A percentile compares a stretch with the other conserved stretches of the same genome.
Conservation (phyloP, 2,888 invertebrate genomes). For the Mythimna vitellina region DNA sequence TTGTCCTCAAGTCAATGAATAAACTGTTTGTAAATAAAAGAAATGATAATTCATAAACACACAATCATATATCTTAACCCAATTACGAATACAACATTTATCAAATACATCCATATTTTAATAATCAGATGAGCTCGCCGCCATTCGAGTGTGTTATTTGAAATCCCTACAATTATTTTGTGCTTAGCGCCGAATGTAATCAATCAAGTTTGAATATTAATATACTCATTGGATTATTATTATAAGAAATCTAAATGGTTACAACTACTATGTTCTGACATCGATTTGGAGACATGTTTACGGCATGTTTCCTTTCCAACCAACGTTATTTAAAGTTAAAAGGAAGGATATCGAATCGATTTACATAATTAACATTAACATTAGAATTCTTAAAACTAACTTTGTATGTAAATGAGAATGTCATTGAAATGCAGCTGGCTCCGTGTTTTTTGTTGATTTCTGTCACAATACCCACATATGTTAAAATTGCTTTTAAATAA, state of each 20-base stretch:
- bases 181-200: constrained; percentile 69
- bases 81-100: constrained; percentile 68
- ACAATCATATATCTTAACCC: constrained; percentile 62
- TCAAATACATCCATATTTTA: constrained; percentile 61
- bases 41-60: constrained; percentile 47
- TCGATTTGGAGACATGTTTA: constrained; percentile 62
- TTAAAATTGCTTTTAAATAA: constrained; percentile 45
- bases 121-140: constrained; percentile 57
- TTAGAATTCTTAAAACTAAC: constrained; percentile 77
- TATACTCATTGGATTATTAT: constrained; percentile 59
- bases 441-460: constrained; percentile 68
- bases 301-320: constrained; percentile 75
- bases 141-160: constrained; percentile 55
- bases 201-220: constrained; percentile 69
- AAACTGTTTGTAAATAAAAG: constrained; percentile 38
- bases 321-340: constrained; percentile 71
- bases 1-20: constrained; percentile 33
- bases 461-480: constrained; percentile 47
- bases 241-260: constrained; percentile 55
- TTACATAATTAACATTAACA: constrained; percentile 84
- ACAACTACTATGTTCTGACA: constrained; percentile 49
- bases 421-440: constrained; percentile 80
- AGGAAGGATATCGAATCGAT: constrained; percentile 84
- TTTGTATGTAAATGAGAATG: constrained; percentile 85
- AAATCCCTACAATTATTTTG: constrained; percentile 72